Evolutionary conservation across 2,888 invertebrate species (phyloP), one percentile per base, ranked within the genome.

Genomic region (Cephus spinipes): DNA sequence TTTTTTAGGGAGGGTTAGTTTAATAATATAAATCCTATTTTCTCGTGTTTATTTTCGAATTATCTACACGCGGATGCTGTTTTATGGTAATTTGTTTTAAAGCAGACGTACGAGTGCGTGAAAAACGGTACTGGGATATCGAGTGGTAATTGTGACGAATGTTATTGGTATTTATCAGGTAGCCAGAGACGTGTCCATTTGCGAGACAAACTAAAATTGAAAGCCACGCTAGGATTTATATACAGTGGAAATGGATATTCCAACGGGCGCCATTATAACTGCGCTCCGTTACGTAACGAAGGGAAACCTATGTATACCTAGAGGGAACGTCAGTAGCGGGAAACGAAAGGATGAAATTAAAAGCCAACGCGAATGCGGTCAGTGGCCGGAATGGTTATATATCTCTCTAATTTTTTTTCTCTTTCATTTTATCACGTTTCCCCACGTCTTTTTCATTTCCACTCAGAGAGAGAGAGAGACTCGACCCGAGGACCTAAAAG

Each of bases 191-290:
- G 71, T 31, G 33, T 71, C 71, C 71, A 71, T 71, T 71, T 71
- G 9, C 23, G 71, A 31, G 71, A 71, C 71, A 71, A 71, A 71
- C 71, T 71, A 71, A 71, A 71, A 71, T 71, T 71, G 71, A 71
- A 71, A 71, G 71, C 71, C 12, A 6, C 31, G 71, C 12, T 71
- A 12, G 71, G 71, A 71, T 71, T 71, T 71, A 71, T 71, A 71
- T 71, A 31, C 71, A 33, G 71, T 71, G 31, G 71, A 71, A 32
- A 32, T 71, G 71, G 71, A 71, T 71, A 71, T 71, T 71, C 71
- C 71, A 32, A 12, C 71, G 3, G 71, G 71, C 71, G 71, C 32
- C 33, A 31, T 71, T 31, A 71, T 71, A 71, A 2, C 71, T 32
- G 31, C 11, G 33, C 12, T 31, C 31, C 15, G 71, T 71, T 71